phyloP scores from a whole-genome alignment of 2,113 vertebrate species.

The Bufo gargarizans region DNA sequence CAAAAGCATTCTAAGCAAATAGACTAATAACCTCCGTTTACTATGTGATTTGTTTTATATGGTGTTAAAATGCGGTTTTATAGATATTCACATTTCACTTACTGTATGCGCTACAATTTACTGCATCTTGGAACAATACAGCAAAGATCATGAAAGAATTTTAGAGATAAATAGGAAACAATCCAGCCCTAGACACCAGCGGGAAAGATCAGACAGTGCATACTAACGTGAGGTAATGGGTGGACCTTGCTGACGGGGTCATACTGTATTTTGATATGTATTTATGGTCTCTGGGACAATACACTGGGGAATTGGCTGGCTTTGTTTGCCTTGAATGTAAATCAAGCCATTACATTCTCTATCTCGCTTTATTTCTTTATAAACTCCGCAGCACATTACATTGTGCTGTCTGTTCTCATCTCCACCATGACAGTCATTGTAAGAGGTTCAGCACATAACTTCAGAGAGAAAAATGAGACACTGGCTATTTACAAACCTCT shows the following conservation, averaged over 20 bases:
- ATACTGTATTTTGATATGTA: conserved; percentile 29
- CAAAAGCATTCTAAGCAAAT: conserved; percentile 1
- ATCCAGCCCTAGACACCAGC: not conserved
- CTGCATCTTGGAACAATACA: not conserved
- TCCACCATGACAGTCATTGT: conserved; percentile 56
- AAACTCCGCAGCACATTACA: conserved; percentile 52
- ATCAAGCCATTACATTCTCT: conserved; percentile 46
- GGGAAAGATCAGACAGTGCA: conserved; percentile 32
- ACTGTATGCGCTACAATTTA: conserved; percentile 8
- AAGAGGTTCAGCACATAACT: conserved; percentile 50
- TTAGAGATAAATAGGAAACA: conserved; percentile 40
- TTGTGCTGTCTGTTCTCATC: conserved; percentile 54
- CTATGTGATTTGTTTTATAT: not conserved
- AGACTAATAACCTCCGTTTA: not conserved
- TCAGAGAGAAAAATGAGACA: conserved; percentile 58
- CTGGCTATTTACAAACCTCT: conserved; percentile 56
- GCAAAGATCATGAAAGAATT: not conserved
- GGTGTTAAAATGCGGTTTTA: not conserved
- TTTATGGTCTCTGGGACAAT: conserved; percentile 25
- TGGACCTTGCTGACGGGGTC: conserved; percentile 17
- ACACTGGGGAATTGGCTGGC: conserved; percentile 24
- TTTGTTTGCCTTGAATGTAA: conserved; percentile 53
- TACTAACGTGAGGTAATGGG: conserved; percentile 21
- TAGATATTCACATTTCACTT: not conserved
- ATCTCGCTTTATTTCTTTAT: conserved; percentile 56